Percentiles rank a stretch among this genome's conserved stretches.
These are phyloP conservation scores for Teleogryllus occipitalis DNA, from an alignment of 1,140 invertebrate genomes.

Conservation along the genomic window DNA sequence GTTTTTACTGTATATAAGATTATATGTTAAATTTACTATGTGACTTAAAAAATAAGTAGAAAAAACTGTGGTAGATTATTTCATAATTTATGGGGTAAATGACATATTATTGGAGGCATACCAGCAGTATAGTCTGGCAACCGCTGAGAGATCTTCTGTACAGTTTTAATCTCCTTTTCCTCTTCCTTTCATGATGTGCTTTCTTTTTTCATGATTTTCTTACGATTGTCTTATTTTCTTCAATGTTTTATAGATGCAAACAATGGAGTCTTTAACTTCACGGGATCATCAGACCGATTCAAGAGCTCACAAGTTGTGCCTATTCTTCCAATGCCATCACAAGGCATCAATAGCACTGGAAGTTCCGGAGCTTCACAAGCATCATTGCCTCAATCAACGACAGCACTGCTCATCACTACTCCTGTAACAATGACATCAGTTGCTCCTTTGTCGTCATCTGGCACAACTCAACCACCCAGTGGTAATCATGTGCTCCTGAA, in stretches of 20 bases:
- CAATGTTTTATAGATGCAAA: slow-evolving; percentile 13
- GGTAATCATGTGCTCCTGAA: background rate
- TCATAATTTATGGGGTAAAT: too few relatives aligned
- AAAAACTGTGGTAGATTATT: too few relatives aligned
- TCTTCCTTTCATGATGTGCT: too few relatives aligned
- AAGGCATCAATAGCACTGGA: background rate
- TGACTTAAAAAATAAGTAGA: too few relatives aligned
- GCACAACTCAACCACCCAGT: background rate
- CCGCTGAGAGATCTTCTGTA: too few relatives aligned
- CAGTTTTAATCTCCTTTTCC: too few relatives aligned
- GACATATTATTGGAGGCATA: too few relatives aligned
- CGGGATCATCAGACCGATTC: slow-evolving; percentile 28
- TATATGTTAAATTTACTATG: too few relatives aligned
- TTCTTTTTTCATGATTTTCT: background rate
- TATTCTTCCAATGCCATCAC: slow-evolving; percentile 20
- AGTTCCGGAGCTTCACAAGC: background rate
- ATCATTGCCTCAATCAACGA: slow-evolving; percentile 28
- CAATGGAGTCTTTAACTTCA: slow-evolving; percentile 28
- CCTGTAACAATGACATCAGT: slow-evolving; percentile 31
- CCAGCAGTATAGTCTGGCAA: too few relatives aligned
- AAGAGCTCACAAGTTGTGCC: slow-evolving; percentile 29
- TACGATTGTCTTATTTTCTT: background rate
- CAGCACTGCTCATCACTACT: slow-evolving; percentile 37
- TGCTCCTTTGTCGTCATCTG: background rate
- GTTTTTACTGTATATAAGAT: too few relatives aligned